Evolutionary conservation across 2,797 vertebrate species (phyloP).

Genomic region (Amazonetta brasiliensis): DNA sequence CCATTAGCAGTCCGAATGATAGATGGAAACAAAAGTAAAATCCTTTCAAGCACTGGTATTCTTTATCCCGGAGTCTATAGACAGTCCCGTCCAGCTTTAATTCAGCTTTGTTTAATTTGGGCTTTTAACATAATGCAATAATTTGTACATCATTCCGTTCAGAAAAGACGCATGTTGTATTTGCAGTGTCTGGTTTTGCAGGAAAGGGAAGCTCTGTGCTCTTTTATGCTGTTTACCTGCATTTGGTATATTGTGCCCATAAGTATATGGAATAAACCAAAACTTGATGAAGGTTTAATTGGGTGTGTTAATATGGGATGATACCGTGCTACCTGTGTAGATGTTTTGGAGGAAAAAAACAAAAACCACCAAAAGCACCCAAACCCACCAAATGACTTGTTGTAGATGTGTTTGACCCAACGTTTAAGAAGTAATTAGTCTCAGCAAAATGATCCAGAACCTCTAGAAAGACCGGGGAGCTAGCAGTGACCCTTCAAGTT

Average conservation of each 20-base stretch:
- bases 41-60: neutral
- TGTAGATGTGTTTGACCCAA: neutral
- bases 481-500: neutral
- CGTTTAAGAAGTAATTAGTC: neutral
- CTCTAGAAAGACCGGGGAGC: neutral
- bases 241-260: accelerated
- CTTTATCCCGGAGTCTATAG: neutral
- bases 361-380: neutral
- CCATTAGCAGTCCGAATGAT: neutral
- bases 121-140: neutral
- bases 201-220: neutral
- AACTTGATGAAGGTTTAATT: neutral
- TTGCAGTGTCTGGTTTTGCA: neutral
- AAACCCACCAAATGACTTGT: neutral
- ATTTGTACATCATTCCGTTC: neutral
- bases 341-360: neutral
- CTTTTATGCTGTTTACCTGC: neutral
- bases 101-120: neutral
- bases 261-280: neutral
- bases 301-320: neutral
- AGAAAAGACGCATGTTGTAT: neutral
- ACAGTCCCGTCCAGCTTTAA: neutral
- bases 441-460: neutral
- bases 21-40: neutral
- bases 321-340: neutral